Base-by-base conservation (phyloP, 1,140 invertebrate species). In the Spodoptera frugiperda region DNA sequence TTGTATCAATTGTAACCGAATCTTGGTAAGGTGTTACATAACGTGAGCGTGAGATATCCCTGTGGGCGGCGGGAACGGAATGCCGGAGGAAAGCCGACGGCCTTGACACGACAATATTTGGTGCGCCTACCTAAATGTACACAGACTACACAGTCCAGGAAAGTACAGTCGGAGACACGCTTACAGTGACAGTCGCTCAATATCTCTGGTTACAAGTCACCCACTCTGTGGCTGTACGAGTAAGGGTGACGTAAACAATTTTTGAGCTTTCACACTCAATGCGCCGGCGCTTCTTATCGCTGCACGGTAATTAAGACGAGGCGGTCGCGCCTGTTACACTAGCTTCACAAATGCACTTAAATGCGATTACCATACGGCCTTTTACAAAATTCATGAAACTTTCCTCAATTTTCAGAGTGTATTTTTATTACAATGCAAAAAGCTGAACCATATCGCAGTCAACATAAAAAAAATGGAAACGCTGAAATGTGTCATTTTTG, bases 71-170 rank as follows among this genome's bases (percentile, higher is more conserved):
- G 88, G 89, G 88, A 87, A 88, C 82, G 91, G 92, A 93, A 93
- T 93, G 92, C 85, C 81, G 89, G 91, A 92, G 88, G 90, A 93
- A 93, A 93, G 92, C 89, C 80, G 90, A 73, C 86, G 92, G 87
- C 92, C 92, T 93, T 93, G 92, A 93, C 91, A 93, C 83, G 82
- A 91, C 90, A 89, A 90, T 88, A 90, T 92, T 93, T 90, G 89
- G 87, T 92, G 82, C 85, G 86, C 85, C 85, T 86, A 85, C 82
- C 89, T 88, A 84, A 90, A 87, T 83, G 81, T 81, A 83, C 86
- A 83, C 84, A 86, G 83, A 80, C 77, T 30, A 75, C 30, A 65
- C 33, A 39, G 33, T 10, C 33, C 33, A 39, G 33, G 4, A 65
- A 53, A 63, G 30, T 63, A 75, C 46, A 17, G 14, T 53, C 17